phyloP scores from a whole-genome alignment of 1,140 invertebrate genomes.

The Drosophila jambulina region DNA sequence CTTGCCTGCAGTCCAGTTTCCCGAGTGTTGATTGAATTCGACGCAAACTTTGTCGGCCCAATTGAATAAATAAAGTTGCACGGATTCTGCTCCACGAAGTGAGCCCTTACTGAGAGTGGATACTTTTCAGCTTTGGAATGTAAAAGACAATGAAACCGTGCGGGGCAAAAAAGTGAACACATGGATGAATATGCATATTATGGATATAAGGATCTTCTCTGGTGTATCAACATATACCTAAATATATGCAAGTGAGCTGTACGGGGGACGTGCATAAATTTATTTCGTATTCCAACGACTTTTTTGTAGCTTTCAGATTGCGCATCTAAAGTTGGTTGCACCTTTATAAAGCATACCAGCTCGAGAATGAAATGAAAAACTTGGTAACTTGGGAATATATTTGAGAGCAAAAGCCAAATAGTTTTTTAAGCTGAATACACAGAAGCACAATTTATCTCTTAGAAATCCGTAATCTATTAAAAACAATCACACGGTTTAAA shows the following conservation, averaged over 20 bases:
- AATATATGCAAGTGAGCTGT: constrained; percentile 7
- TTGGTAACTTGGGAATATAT: background rate
- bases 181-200: constrained; percentile 45
- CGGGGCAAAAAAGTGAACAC: constrained; percentile 18
- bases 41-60: constrained; percentile 33
- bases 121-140: constrained; percentile 9
- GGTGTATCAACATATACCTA: background rate
- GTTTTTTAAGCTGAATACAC: too few relatives aligned
- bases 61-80: constrained; percentile 43
- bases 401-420: background rate
- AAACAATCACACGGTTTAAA: too few relatives aligned
- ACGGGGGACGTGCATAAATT: background rate
- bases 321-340: constrained; percentile 11
- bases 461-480: too few relatives aligned
- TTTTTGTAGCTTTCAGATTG: constrained; percentile 29
- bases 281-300: constrained; percentile 18
- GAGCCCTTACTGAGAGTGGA: background rate
- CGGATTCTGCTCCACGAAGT: background rate
- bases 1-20: constrained; percentile 16
- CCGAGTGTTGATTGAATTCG: constrained; percentile 52
- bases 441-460: too few relatives aligned
- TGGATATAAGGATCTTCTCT: constrained; percentile 19
- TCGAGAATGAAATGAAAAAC: background rate
- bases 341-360: background rate
- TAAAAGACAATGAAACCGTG: background rate